Conservation (phyloP, 2,888 invertebrate species). For the Andrena trimmerana region DNA sequence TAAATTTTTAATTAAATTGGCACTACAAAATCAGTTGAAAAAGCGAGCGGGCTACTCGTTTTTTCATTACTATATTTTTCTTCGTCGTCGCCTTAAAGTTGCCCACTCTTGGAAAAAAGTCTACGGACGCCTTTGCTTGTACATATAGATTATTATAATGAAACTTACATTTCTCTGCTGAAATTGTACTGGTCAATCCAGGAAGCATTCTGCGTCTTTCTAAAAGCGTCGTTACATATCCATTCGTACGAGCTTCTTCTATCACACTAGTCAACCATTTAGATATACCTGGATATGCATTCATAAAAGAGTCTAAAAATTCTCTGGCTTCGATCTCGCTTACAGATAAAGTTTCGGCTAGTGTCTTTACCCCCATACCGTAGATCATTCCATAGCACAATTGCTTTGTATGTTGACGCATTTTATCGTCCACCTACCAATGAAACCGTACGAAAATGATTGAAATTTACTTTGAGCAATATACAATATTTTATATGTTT, state of each 20-base stretch:
- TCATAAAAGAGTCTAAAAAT: slow-evolving; percentile 93
- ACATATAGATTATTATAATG: not conserved
- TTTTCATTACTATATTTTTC: too few species aligned
- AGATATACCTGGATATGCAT: slow-evolving; percentile 90
- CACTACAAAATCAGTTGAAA: too few species aligned
- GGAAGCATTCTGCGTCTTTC: slow-evolving; percentile 93
- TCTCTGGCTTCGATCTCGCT: slow-evolving; percentile 91
- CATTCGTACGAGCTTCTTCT: slow-evolving; percentile 89
- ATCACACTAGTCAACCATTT: slow-evolving; percentile 88
- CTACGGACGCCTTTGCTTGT: not conserved
- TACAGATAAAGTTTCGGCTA: slow-evolving; percentile 93
- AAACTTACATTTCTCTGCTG: slow-evolving; percentile 87
- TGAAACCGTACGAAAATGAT: slow-evolving; percentile 31
- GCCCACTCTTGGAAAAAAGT: too few species aligned
- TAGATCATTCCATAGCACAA: slow-evolving; percentile 99
- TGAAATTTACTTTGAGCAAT: slow-evolving; percentile 4
- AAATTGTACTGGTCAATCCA: slow-evolving; percentile 89
- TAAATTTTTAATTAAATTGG: too few species aligned
- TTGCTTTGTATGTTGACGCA: slow-evolving; percentile 95
- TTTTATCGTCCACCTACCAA: slow-evolving; percentile 89
- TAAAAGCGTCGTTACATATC: slow-evolving; percentile 94
- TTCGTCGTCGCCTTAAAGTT: too few species aligned
- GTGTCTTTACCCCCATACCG: slow-evolving; percentile 95
- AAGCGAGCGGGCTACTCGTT: too few species aligned
- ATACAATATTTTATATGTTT: not conserved